Evolutionary conservation across 92 coral and sea anemone genomes (phyloP).

Genomic region (Phenganax subtilis): DNA sequence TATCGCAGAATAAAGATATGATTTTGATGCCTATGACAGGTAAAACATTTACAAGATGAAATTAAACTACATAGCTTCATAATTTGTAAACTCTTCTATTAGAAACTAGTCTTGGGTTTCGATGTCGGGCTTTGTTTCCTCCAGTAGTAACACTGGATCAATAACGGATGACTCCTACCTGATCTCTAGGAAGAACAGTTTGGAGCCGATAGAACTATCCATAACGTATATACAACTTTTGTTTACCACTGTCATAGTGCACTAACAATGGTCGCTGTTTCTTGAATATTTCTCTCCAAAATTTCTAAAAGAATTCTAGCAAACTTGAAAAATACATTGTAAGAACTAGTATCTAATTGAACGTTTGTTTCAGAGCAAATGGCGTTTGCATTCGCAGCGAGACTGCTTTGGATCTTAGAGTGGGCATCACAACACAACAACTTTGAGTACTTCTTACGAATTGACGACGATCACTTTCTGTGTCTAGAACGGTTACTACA

Average conservation of each 20-base stretch:
- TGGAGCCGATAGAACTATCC: no score
- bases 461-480: constrained; percentile 94
- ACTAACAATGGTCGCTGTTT: background rate
- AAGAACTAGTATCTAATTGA: background rate
- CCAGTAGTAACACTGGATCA: no score
- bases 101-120: no score
- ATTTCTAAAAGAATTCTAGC: background rate
- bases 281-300: background rate
- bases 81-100: no score
- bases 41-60: background rate
- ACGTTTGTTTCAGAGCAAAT: constrained; percentile 40
- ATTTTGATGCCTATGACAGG: constrained; percentile 61
- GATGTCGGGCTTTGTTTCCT: no score
- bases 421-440: constrained; percentile 56
- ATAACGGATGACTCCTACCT: no score
- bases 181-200: no score
- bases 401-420: constrained; percentile 78
- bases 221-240: background rate
- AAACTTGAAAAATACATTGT: background rate
- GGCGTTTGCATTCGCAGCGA: constrained; percentile 72
- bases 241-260: background rate
- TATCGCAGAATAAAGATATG: constrained; percentile 52
- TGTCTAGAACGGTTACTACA: constrained; percentile 73
- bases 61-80: no score
- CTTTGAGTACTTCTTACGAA: constrained; percentile 76